Conservation (phyloP, 2,797 vertebrate species). For the Falco naumanni region DNA sequence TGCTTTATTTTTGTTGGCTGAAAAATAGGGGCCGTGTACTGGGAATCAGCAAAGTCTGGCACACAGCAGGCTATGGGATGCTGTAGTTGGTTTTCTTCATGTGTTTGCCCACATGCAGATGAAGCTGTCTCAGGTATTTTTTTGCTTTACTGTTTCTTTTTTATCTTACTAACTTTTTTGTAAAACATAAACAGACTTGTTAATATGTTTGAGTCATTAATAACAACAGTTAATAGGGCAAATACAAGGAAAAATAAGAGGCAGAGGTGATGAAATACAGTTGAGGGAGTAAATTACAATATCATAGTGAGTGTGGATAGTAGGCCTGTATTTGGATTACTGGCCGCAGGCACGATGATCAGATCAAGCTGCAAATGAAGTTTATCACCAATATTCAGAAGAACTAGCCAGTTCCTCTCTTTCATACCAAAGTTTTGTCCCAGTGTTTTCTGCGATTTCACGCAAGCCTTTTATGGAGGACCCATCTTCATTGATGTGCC, state of each 20-base stretch:
- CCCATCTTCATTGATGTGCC: neutral
- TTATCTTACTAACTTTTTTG: neutral
- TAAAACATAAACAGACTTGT: neutral
- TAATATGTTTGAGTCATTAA: neutral
- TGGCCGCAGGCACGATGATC: neutral
- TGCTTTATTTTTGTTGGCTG: neutral
- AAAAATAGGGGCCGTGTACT: conserved; percentile 89
- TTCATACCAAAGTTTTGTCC: neutral
- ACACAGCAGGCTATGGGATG: conserved; percentile 95
- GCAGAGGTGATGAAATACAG: neutral
- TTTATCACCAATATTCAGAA: neutral
- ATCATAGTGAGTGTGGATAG: neutral
- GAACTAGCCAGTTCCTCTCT: accelerated
- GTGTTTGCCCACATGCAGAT: conserved; percentile 98
- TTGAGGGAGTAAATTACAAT: neutral
- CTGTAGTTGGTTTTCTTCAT: conserved; percentile 95
- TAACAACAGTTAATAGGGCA: neutral
- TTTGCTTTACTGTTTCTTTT: neutral
- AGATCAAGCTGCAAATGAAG: neutral
- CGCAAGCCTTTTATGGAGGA: neutral
- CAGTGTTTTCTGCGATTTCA: neutral
- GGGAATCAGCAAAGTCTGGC: conserved; percentile 96
- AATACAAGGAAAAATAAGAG: neutral
- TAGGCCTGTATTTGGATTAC: neutral
- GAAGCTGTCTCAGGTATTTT: conserved; percentile 92